Evolutionary conservation across 2,113 vertebrate genomes (phyloP).

Genomic region (Gallinago undulata): DNA sequence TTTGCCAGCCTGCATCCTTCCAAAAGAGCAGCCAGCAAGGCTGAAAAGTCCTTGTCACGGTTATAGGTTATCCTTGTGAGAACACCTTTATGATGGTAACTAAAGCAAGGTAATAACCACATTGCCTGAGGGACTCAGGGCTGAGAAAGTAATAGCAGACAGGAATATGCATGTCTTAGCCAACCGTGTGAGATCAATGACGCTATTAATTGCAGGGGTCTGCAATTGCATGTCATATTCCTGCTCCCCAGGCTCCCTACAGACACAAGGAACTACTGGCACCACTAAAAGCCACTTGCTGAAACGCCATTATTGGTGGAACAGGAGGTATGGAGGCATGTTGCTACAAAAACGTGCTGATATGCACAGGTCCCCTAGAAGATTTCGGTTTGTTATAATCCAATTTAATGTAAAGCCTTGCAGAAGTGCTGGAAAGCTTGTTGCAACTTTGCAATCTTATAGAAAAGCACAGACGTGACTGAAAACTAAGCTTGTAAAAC

Average conservation of each 20-base stretch:
- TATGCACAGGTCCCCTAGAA: neutral
- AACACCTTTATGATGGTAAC: neutral
- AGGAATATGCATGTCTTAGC: neutral
- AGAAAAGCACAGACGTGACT: neutral
- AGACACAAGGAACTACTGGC: neutral
- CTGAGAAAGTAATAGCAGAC: neutral
- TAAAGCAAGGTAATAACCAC: fast-evolving
- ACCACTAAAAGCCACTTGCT: neutral
- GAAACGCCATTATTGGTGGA: neutral
- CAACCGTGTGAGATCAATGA: neutral
- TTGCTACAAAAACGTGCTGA: neutral
- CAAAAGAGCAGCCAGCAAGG: neutral
- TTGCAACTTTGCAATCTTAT: neutral
- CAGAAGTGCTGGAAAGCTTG: neutral
- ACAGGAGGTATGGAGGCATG: neutral
- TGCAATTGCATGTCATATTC: neutral
- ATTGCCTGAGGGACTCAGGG: neutral
- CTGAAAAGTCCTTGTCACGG: neutral
- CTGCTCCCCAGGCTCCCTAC: neutral
- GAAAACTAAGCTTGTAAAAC: neutral
- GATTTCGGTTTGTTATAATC: neutral
- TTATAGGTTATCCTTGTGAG: neutral
- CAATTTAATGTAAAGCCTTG: neutral
- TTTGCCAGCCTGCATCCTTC: neutral
- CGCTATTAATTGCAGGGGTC: neutral